Evolutionary conservation across 2,888 invertebrate species (phyloP).

Genomic region (Xanthorhoe spadicearia): DNA sequence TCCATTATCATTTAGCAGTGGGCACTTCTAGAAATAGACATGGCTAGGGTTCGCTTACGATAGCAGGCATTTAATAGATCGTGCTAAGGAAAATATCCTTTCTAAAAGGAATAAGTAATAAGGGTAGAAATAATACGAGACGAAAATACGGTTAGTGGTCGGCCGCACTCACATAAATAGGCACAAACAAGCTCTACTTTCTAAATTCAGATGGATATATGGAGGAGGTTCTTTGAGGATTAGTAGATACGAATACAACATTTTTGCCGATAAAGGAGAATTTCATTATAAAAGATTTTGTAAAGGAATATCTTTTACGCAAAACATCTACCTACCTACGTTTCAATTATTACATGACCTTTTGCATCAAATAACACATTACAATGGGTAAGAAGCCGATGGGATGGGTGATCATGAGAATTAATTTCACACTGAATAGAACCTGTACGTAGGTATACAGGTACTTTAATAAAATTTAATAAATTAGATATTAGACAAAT

Average conservation of each 20-base stretch:
- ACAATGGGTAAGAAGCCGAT: no score
- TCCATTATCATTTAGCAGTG: conserved; percentile 14
- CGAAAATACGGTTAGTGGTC: conserved; percentile 20
- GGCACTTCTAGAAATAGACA: conserved; percentile 9
- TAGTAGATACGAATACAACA: neutral
- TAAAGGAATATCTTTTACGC: neutral
- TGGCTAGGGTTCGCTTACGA: conserved; percentile 3
- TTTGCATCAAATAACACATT: neutral
- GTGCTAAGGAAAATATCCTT: conserved; percentile 24
- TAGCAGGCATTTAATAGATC: conserved; percentile 7
- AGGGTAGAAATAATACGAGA: conserved; percentile 24
- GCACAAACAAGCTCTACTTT: conserved; percentile 9
- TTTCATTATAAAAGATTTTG: conserved; percentile 1
- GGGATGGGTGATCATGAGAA: no score
- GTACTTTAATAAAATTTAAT: no score
- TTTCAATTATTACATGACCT: neutral
- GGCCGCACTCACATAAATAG: conserved; percentile 10
- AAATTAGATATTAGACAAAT: no score
- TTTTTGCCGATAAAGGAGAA: neutral
- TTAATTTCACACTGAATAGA: no score
- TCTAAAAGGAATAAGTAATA: conserved; percentile 33
- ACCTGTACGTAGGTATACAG: no score
- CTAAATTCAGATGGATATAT: conserved; percentile 5
- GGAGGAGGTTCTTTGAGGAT: conserved; percentile 10
- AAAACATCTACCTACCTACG: neutral